Conservation (phyloP, 1,140 invertebrate species). For the Leguminivora glycinivorella region DNA sequence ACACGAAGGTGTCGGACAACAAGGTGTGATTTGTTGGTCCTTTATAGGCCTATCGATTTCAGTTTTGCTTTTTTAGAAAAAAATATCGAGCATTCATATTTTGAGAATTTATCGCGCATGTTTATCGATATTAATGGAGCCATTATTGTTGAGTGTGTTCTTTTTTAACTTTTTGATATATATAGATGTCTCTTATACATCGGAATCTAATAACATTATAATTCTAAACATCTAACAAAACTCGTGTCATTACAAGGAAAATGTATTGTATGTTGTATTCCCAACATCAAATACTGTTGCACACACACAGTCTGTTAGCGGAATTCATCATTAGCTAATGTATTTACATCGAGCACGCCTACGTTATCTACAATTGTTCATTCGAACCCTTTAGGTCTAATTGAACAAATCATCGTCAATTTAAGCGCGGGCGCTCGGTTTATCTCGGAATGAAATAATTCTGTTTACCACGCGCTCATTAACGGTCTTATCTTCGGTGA, state of each 20-base stretch:
- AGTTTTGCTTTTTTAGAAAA: conserved; percentile 27
- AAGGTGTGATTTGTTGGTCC: conserved; percentile 62
- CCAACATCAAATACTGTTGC: background rate
- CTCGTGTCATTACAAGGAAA: background rate
- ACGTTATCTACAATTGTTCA: conserved; percentile 27
- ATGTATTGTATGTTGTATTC: too few species aligned
- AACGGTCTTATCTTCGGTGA: conserved; percentile 43
- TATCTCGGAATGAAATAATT: conserved; percentile 50
- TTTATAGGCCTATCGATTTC: conserved; percentile 61
- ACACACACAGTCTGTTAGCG: background rate
- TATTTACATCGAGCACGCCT: conserved; percentile 13
- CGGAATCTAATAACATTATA: background rate
- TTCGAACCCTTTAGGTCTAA: conserved; percentile 44
- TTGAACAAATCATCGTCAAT: conserved; percentile 67
- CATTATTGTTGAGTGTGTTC: background rate
- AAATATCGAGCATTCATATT: background rate
- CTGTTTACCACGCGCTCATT: conserved; percentile 30
- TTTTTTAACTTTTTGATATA: too few species aligned
- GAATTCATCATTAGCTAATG: conserved; percentile 23
- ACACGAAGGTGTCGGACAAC: conserved; percentile 64
- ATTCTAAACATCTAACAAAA: background rate
- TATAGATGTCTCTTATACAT: too few species aligned
- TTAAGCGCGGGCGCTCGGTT: conserved; percentile 41
- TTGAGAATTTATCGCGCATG: conserved; percentile 3
- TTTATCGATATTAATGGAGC: conserved; percentile 9